Evolutionary conservation across 2,888 invertebrate genomes (phyloP), one percentile per base, ranked within the genome.

Genomic region (Parelbella ahira): DNA sequence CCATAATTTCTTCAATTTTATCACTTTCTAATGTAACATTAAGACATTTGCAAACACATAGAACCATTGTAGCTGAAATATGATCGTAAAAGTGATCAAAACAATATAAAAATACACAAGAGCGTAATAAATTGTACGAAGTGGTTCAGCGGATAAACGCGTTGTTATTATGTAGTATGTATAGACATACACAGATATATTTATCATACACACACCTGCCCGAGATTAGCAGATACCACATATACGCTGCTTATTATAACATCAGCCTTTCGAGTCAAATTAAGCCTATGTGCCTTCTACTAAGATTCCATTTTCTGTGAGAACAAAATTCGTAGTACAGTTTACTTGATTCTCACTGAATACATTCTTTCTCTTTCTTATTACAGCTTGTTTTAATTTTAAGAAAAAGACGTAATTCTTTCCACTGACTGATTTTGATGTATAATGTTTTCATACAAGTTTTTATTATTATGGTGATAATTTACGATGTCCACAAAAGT

Each of bases 41-140:
- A 63, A 93, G 80, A 79, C 94, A 94, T 88, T 93, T 92, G 84
- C 94, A 94, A 65, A 92, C 90, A 70, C 70, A 84, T 63, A 86
- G 72, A 76, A 91, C 83, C 90, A 90, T 90, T 61, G 61, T 84
- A 50, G 48, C 52, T 47, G 49, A 60, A 64, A 54, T 50, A 43
- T 48, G 45, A 43, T 46, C 33, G 48, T 55, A 62, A 56, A 56
- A 53, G 39, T 55, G 45, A 56, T 56, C 55, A 61, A 74, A 71
- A 71, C 59, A 63, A 63, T 65, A 65, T 56, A 70, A 72, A 72
- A 77, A 71, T 65, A 66, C 61, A 64, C 64, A 68, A 73, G 62
- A 76, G 57, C 60, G 63, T 59, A 63, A 59, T 66, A 69, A 69
- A 65, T 56, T 63, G 49, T 54, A 61, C 58, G 63, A 57, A 63